Base-by-base conservation (phyloP, 2,797 vertebrate genomes). In the Oreochromis mossambicus region DNA sequence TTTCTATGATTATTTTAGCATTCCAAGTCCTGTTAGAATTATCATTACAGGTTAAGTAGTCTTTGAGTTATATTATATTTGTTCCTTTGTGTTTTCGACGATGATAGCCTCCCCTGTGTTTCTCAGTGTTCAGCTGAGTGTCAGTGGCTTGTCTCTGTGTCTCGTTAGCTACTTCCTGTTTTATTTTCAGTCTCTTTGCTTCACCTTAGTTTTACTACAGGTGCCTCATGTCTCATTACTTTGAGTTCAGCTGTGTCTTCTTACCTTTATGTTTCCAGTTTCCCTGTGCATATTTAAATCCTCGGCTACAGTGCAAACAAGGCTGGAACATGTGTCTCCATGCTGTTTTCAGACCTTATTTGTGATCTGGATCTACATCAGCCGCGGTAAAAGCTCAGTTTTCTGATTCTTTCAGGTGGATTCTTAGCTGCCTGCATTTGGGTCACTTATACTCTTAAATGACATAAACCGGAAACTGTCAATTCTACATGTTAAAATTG, bases 341-440 rank as follows among this genome's bases (percentile, higher is more conserved):
- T 1, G 36, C 2, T 0, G 0, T 2, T 15, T 46, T 10, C 66
- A 24, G 66, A 26, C 63, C 26, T 70, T 0, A 43, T 9, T 17
- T 43, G 14, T 70, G 7, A 24, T 43, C 36, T 43, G 5, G 1
- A 24, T 5, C 13, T 43, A 41, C n/a, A 43, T 70, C 21, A 15
- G 61, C 15, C 6, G 6, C 2, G 1, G n/a, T 17, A 15, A 43
- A 70, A 26, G 21, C 38, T 70, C 1, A 0, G 13, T 17, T 70
- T 68, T 15, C 32, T 66, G 34, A 15, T 68, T 43, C 13, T 68
- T 43, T 43, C 36, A 4, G 38, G 21, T 43, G 38, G 13, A 41
- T 3, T 26, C 13, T 26, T 43, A 70, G 38, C 63, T 26, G 66
- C 36, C 61, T 66, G 21, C 63, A 43, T 68, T 2, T 1, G 21